Conservation (phyloP, 2,888 invertebrate species). For the Tupiocoris notatus region DNA sequence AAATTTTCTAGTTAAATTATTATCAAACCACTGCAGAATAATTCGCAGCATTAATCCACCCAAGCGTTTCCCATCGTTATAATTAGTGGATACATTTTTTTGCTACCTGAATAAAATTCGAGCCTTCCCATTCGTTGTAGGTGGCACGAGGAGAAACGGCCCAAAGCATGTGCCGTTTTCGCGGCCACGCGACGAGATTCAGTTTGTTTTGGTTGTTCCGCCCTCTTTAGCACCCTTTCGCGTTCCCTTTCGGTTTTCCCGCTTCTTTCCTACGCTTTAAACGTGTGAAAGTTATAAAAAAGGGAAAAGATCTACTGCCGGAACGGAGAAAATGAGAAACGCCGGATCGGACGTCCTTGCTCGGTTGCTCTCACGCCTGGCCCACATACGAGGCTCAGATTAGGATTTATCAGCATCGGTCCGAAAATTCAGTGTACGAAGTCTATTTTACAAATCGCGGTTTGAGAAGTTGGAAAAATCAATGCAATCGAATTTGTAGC, state of each 20-base stretch:
- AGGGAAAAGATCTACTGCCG: background rate
- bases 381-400: background rate
- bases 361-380: background rate
- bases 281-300: background rate
- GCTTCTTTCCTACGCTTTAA: background rate
- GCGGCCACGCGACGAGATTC: background rate
- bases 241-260: background rate
- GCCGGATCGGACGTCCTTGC: background rate
- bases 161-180: background rate
- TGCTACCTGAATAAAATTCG: too few relatives aligned
- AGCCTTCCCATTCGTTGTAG: background rate
- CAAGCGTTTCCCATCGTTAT: background rate
- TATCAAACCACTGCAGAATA: too few relatives aligned
- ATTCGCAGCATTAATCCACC: too few relatives aligned
- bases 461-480: too few relatives aligned
- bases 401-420: too few relatives aligned
- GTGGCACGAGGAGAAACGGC: background rate
- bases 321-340: background rate
- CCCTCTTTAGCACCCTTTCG: background rate
- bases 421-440: too few relatives aligned
- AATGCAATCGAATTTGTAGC: too few relatives aligned
- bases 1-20: too few relatives aligned
- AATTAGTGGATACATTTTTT: background rate
- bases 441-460: too few relatives aligned
- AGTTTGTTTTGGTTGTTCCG: background rate